Evolutionary conservation across 2,797 vertebrate genomes (phyloP).

Genomic region (Helostoma temminkii): DNA sequence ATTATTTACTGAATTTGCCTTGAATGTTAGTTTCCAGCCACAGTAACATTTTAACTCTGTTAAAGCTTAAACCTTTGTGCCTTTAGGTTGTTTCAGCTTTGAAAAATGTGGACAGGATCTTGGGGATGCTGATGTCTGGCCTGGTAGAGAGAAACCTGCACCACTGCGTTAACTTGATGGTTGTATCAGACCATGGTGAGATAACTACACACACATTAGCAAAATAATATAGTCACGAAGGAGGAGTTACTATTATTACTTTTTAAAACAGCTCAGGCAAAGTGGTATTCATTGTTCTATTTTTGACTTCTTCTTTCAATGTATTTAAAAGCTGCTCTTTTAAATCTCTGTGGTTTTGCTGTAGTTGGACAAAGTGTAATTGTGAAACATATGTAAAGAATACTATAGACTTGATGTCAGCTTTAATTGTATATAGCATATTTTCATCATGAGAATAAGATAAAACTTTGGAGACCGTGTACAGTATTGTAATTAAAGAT

Average conservation of each 20-base stretch:
- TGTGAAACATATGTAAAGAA: neutral
- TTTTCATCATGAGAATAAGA: neutral
- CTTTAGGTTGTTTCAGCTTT: constrained; percentile 89
- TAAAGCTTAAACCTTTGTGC: constrained; percentile 7
- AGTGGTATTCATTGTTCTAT: neutral
- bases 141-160: constrained; percentile 88
- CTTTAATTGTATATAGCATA: constrained; percentile 25
- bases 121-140: constrained; percentile 92
- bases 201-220: neutral
- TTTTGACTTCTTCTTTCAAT: neutral
- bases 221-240: too few relatives aligned
- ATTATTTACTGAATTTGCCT: neutral
- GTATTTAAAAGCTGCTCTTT: neutral
- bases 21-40: neutral
- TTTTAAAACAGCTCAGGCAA: neutral
- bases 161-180: constrained; percentile 90
- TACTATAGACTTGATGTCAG: constrained; percentile 20
- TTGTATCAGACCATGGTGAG: constrained; percentile 97
- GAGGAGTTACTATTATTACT: too few relatives aligned
- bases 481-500: constrained; percentile 57
- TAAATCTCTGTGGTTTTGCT: constrained; percentile 20
- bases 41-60: neutral
- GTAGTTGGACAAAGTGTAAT: neutral
- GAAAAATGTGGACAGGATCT: constrained; percentile 86
- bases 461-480: constrained; percentile 54